phyloP scores from a whole-genome alignment of 2,888 invertebrate species.

The Archips xylosteana region DNA sequence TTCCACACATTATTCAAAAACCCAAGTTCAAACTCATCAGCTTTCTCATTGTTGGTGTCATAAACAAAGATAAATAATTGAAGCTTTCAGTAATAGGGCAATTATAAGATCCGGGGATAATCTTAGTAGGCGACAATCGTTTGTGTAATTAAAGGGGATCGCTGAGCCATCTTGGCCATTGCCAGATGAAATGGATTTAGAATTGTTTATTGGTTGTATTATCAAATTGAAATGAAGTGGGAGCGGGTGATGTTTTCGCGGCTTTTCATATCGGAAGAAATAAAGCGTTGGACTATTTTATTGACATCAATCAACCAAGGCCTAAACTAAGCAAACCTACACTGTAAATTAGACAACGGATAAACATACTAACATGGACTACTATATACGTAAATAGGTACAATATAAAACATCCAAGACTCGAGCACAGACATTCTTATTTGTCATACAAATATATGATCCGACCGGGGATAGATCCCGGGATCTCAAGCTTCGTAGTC shows the following conservation, averaged over 20 bases:
- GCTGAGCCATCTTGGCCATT: constrained; percentile 25
- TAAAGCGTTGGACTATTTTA: too few relatives aligned
- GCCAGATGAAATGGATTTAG: constrained; percentile 37
- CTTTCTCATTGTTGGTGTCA: constrained; percentile 18
- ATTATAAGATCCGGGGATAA: constrained; percentile 41
- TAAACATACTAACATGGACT: too few relatives aligned
- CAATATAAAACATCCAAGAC: too few relatives aligned
- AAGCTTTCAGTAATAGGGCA: constrained; percentile 33
- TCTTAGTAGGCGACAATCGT: constrained; percentile 36
- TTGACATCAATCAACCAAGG: too few relatives aligned
- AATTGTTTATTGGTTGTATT: constrained; percentile 32
- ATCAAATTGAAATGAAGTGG: background rate
- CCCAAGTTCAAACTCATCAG: constrained; percentile 10
- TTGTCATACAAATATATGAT: too few relatives aligned
- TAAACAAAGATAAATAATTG: constrained; percentile 39
- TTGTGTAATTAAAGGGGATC: constrained; percentile 36
- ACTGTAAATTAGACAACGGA: too few relatives aligned
- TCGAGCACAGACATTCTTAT: too few relatives aligned
- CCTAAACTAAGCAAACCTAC: too few relatives aligned
- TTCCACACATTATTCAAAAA: background rate
- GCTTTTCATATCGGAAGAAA: background rate
- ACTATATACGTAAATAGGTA: too few relatives aligned
- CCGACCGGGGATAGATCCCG: too few relatives aligned
- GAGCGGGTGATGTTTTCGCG: background rate
- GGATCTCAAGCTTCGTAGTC: too few relatives aligned